Evolutionary conservation across 2,797 vertebrate genomes (phyloP).

Genomic region (Malurus splendens): DNA sequence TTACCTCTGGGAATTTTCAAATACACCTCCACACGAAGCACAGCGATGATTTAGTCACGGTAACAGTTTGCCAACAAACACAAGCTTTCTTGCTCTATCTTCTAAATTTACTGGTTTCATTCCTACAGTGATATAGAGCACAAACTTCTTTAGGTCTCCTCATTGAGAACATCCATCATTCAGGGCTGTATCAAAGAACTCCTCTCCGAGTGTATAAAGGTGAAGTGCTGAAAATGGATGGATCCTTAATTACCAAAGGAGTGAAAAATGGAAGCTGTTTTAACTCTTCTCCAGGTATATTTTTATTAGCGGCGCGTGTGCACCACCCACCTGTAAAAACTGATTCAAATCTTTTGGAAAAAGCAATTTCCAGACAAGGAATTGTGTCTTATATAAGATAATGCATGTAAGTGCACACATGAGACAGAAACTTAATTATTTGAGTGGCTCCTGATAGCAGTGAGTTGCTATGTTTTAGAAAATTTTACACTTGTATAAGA

Average conservation of each 20-base stretch:
- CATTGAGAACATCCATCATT: background rate
- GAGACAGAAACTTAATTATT: background rate
- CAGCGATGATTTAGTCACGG: background rate
- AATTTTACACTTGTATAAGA: background rate
- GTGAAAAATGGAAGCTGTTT: background rate
- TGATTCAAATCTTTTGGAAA: background rate
- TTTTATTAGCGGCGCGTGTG: background rate
- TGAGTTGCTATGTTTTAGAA: background rate
- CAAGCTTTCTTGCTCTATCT: background rate
- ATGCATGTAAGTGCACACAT: background rate
- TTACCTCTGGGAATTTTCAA: constrained; percentile 12
- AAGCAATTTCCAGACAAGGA: background rate
- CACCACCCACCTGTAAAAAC: background rate
- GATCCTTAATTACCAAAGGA: background rate
- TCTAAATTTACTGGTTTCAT: constrained; percentile 10
- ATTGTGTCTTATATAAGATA: background rate
- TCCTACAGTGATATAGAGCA: background rate
- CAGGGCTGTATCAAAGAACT: background rate
- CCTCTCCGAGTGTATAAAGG: background rate
- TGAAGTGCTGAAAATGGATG: background rate
- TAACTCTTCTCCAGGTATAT: background rate
- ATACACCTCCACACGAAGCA: background rate
- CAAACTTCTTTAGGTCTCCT: background rate
- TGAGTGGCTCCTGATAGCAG: background rate
- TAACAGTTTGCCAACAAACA: constrained; percentile 12